Evolutionary conservation across 1,140 invertebrate species (phyloP).

Genomic region (Tetramorium parvispinum): DNA sequence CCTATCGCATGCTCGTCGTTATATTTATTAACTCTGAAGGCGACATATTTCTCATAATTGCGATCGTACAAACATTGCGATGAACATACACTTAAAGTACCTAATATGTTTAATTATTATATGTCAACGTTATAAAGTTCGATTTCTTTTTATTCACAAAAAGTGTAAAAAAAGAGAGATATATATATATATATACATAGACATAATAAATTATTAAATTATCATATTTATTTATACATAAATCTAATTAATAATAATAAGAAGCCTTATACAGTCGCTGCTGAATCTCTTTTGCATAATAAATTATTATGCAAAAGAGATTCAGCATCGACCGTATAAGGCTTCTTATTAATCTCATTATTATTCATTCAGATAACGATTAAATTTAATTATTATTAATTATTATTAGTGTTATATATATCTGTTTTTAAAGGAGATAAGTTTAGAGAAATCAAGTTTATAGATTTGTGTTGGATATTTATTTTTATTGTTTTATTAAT

Average conservation of each 20-base stretch:
- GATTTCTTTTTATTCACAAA: neutral
- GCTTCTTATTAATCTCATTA: too few relatives aligned
- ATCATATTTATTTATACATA: neutral
- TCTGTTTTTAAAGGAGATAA: neutral
- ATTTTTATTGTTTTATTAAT: neutral
- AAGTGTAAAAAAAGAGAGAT: neutral
- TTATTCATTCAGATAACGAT: too few relatives aligned
- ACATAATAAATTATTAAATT: neutral
- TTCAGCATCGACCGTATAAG: too few relatives aligned
- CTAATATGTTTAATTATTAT: neutral
- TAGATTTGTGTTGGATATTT: neutral
- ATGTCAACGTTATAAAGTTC: neutral
- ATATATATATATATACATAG: neutral
- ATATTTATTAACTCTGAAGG: slow-evolving; percentile 8
- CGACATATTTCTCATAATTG: neutral
- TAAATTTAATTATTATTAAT: too few relatives aligned
- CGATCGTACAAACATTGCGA: neutral
- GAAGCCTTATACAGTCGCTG: too few relatives aligned
- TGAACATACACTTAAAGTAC: neutral
- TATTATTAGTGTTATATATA: too few relatives aligned
- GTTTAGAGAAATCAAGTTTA: neutral
- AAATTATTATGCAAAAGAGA: too few relatives aligned
- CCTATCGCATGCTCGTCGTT: neutral
- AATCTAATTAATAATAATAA: too few relatives aligned
- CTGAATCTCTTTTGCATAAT: too few relatives aligned